Percentiles rank a stretch among this genome's conserved stretches.
Evolutionary conservation across 2,797 vertebrate genomes (phyloP).

Genomic region (Melanotaenia maccullochi): DNA sequence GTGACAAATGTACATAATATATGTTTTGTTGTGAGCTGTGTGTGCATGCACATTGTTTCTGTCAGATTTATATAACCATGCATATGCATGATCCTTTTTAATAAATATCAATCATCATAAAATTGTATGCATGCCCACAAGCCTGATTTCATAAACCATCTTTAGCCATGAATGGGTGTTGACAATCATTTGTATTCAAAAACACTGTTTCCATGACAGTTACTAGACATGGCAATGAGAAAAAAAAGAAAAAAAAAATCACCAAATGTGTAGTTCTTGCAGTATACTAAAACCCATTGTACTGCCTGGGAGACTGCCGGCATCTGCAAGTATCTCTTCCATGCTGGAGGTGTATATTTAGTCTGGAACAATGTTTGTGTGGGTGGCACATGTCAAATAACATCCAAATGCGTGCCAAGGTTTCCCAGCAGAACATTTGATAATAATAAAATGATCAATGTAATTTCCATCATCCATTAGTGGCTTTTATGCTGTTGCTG

Average conservation of each 20-base stretch:
- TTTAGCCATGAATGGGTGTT: background rate
- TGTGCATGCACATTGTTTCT: background rate
- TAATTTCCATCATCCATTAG: background rate
- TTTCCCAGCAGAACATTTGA: background rate
- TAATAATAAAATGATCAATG: background rate
- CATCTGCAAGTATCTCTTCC: background rate
- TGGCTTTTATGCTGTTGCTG: background rate
- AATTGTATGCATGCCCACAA: background rate
- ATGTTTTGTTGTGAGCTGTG: background rate
- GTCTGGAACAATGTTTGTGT: background rate
- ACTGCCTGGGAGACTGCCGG: background rate
- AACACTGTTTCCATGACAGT: background rate
- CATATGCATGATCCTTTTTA: constrained; percentile 2
- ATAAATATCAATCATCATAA: constrained; percentile 1
- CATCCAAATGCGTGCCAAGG: background rate
- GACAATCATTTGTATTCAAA: constrained; percentile 3
- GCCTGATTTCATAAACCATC: constrained; percentile 2
- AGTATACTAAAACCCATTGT: background rate
- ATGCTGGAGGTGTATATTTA: background rate
- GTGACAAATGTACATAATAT: background rate
- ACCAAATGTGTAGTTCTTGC: background rate
- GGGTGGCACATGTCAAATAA: background rate
- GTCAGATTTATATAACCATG: background rate
- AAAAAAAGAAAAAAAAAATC: background rate
- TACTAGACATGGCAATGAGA: background rate